These are phyloP conservation scores for Calliphora vomitoria DNA, from an alignment of 2,888 invertebrate species.

Conservation along the genomic window DNA sequence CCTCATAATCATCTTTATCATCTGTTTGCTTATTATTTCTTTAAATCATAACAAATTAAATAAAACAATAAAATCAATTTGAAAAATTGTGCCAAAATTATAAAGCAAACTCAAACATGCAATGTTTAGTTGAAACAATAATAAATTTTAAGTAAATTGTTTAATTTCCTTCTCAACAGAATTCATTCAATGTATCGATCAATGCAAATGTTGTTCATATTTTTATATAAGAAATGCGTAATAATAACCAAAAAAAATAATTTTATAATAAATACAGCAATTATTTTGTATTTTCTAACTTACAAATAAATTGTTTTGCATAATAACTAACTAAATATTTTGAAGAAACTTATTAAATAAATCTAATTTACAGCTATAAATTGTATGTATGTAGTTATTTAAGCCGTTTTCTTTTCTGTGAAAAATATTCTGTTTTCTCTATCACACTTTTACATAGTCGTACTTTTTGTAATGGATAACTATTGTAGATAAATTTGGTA, in stretches of 20 bases:
- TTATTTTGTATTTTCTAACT: too few relatives aligned
- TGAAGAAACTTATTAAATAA: too few relatives aligned
- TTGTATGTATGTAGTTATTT: not conserved
- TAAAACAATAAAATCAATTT: not conserved
- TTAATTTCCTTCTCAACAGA: not conserved
- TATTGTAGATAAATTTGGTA: too few relatives aligned
- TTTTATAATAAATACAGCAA: not conserved
- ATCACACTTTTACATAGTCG: too few relatives aligned
- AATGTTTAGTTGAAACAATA: not conserved
- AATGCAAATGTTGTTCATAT: constrained; percentile 30
- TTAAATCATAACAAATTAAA: not conserved
- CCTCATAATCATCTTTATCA: constrained; percentile 45
- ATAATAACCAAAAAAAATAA: too few relatives aligned
- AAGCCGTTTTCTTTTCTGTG: too few relatives aligned
- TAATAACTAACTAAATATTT: too few relatives aligned
- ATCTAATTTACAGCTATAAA: too few relatives aligned
- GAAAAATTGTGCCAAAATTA: constrained; percentile 40
- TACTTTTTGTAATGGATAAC: too few relatives aligned
- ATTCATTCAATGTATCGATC: constrained; percentile 9
- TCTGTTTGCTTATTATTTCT: not conserved
- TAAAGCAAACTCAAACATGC: constrained; percentile 2
- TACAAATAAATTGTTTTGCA: too few relatives aligned
- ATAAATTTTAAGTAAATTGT: not conserved
- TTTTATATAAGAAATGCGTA: constrained; percentile 12
- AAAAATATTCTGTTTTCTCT: too few relatives aligned